phyloP scores from a whole-genome alignment of 2,888 invertebrate species.

The Andrena fulva region DNA sequence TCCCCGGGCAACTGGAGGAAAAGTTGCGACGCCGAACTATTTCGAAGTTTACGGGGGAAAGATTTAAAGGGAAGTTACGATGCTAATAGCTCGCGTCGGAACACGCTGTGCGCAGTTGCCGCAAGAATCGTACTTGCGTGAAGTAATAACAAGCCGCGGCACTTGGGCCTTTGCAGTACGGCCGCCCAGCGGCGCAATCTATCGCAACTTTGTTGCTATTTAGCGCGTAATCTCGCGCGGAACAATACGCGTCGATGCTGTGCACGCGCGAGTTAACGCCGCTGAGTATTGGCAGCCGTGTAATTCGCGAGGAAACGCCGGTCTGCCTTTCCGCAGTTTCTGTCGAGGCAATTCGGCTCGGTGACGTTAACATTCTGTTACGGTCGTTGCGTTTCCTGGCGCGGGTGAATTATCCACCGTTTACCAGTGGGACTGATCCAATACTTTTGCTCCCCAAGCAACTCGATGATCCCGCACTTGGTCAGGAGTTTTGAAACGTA shows the following conservation, averaged over 20 bases:
- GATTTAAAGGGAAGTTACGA: slow-evolving; percentile 37
- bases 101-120: slow-evolving; percentile 8
- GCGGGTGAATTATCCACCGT: background rate
- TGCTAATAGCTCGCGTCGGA: slow-evolving; percentile 35
- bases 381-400: background rate
- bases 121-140: slow-evolving; percentile 30
- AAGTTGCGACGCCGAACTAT: slow-evolving; percentile 34
- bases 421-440: background rate
- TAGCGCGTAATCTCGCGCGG: slow-evolving; percentile 7
- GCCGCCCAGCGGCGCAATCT: background rate
- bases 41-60: slow-evolving; percentile 34
- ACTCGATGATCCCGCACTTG: no score
- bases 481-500: no score
- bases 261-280: background rate
- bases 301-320: slow-evolving; percentile 7
- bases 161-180: background rate
- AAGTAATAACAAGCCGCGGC: slow-evolving; percentile 16
- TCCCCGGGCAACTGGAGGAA: slow-evolving; percentile 22
- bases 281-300: slow-evolving; percentile 3
- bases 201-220: background rate
- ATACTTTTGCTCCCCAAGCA: no score
- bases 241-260: slow-evolving; percentile 6
- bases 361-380: background rate
- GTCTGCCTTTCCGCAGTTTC: background rate
- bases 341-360: background rate